Base-by-base conservation (phyloP, 2,113 vertebrate genomes). In the Aphyosemion australe region DNA sequence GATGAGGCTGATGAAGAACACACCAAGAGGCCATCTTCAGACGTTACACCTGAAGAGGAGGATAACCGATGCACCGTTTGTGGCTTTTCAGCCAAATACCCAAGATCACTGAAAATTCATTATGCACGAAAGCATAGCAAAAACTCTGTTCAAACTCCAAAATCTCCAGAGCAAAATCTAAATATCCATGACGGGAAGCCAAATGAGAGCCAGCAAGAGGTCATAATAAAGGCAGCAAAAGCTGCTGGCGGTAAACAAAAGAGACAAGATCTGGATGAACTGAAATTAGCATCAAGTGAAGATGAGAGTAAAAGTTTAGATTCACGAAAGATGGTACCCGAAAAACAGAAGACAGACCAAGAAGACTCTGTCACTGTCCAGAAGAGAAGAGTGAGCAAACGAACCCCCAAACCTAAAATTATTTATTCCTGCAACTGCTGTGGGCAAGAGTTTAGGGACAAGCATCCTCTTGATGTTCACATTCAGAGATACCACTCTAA, bases 61-160 rank as follows among this genome's bases (percentile, higher is more conserved):
- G 69, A 68, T 26, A 84, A 16, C 54, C 61, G 71, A 37, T 93
- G 94, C 66, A 8, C 84, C 0, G 18, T 75, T 16, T 92, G 90
- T 18, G 76, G 86, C 63, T 88, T 92, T 56, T 88, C 82, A 54
- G 85, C 92, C 49, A 82, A 88, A 76, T 92, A 84, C 65, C 84
- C 89, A 47, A 87, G 88, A 72, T 87, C 93, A 59, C 67, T 93
- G 78, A 94, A 94, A 85, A 92, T 89, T 78, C 92, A 93, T 43
- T 51, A 57, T 16, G 88, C 89, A 70, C 87, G 79, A 54, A 92
- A 90, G 57, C 80, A 91, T 55, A 66, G 72, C 8, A 85, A 80
- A 32, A 79, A 18, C 13, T 49, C 32, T 3, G 63, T 42, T 3
- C 73, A 0, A 82, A 82, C 73, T 16, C 10, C 32, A 42, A 50